Conservation (phyloP, 2,888 invertebrate species). For the Crocallis elinguaria region DNA sequence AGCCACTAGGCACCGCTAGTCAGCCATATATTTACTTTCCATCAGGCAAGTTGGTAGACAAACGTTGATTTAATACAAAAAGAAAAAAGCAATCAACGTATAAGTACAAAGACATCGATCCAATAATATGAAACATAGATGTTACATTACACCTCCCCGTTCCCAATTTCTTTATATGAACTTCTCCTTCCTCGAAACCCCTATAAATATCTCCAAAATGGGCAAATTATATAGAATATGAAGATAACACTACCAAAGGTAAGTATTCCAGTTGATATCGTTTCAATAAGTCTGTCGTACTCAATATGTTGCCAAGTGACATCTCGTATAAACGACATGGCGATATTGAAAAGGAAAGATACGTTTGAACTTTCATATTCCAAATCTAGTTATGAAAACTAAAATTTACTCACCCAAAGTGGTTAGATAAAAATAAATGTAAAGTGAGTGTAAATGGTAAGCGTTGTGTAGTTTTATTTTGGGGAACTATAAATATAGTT, state of each 20-base stretch:
- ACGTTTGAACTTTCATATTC: conserved; percentile 31
- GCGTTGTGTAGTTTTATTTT: too few species aligned
- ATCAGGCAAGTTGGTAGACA: too few species aligned
- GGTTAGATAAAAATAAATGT: too few species aligned
- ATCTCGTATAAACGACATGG: conserved; percentile 47
- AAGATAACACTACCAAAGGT: conserved; percentile 23
- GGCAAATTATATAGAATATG: conserved; percentile 4
- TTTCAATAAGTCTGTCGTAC: conserved; percentile 64
- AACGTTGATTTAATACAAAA: too few species aligned
- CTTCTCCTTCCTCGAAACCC: conserved; percentile 40
- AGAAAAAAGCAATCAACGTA: too few species aligned
- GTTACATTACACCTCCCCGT: too few species aligned
- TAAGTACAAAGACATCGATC: too few species aligned
- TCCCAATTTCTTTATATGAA: not conserved
- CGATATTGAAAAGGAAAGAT: conserved; percentile 53
- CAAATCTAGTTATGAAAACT: not conserved
- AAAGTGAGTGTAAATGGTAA: too few species aligned
- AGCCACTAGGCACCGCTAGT: too few species aligned
- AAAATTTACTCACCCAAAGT: not conserved
- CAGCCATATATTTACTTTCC: too few species aligned
- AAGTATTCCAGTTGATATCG: conserved; percentile 46
- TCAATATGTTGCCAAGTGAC: conserved; percentile 60
- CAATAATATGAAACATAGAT: too few species aligned
- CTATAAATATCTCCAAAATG: conserved; percentile 20
- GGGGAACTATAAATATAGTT: too few species aligned